These are phyloP conservation scores for Spea hammondii DNA, from an alignment of 2,797 vertebrate species.

Conservation along the genomic window DNA sequence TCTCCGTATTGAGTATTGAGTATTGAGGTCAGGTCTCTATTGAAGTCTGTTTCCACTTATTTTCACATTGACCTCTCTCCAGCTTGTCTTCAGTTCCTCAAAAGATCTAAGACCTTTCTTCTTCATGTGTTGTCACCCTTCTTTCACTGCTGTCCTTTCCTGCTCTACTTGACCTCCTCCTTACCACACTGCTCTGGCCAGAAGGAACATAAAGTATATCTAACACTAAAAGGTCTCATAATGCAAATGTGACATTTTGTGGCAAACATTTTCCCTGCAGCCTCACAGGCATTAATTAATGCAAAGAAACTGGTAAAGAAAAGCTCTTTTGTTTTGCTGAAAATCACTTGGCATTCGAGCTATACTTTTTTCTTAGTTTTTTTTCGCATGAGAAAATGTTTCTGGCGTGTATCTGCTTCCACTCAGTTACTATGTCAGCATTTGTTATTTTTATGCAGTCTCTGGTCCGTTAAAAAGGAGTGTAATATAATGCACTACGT, in stretches of 20 bases:
- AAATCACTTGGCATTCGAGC: not conserved
- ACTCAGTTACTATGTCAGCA: not conserved
- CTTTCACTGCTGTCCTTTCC: conserved; percentile 12
- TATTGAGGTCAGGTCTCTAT: conserved; percentile 3
- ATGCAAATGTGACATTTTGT: conserved; percentile 49
- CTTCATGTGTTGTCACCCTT: conserved; percentile 11
- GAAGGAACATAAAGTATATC: conserved; percentile 28
- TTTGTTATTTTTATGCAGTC: not conserved
- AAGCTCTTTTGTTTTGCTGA: conserved; percentile 16
- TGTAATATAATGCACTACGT: too few relatives aligned
- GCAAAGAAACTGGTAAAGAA: conserved; percentile 18
- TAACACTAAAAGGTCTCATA: conserved; percentile 35
- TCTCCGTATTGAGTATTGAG: not conserved
- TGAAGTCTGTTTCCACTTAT: conserved; percentile 27
- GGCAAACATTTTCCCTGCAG: conserved; percentile 23
- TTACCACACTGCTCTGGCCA: conserved; percentile 19
- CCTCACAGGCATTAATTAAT: conserved; percentile 28
- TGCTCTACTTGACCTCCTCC: conserved; percentile 16
- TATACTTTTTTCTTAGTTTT: not conserved
- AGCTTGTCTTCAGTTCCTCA: conserved; percentile 9
- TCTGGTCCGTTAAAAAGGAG: too few relatives aligned
- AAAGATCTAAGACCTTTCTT: conserved; percentile 11
- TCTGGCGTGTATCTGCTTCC: not conserved
- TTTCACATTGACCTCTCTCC: conserved; percentile 30
- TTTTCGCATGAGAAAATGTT: not conserved